phyloP scores from a whole-genome alignment of 1,140 invertebrate species.

The Microvelia longipes region DNA sequence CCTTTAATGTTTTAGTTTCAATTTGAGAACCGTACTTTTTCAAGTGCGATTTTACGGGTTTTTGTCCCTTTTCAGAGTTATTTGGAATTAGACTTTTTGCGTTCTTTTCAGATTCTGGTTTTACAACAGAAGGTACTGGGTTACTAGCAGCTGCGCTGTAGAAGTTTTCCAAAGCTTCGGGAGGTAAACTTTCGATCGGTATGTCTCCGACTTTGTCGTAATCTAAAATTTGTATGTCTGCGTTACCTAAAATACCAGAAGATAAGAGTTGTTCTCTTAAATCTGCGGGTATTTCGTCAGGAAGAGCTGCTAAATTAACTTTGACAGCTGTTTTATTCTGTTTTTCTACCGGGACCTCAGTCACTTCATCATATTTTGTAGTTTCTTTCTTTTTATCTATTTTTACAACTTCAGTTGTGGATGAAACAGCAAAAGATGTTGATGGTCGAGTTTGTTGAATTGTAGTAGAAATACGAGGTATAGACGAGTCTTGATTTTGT shows the following conservation, averaged over 20 bases:
- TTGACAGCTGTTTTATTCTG: constrained; percentile 34
- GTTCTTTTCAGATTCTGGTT: constrained; percentile 53
- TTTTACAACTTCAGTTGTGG: constrained; percentile 3
- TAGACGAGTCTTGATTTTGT: neutral
- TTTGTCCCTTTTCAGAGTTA: constrained; percentile 35
- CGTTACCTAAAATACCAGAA: constrained; percentile 68
- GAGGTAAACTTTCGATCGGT: constrained; percentile 62
- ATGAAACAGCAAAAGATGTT: neutral
- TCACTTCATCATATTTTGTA: constrained; percentile 1
- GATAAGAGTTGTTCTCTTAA: constrained; percentile 63
- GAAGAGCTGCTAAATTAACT: constrained; percentile 44
- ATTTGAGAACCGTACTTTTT: constrained; percentile 53
- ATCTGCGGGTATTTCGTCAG: constrained; percentile 74
- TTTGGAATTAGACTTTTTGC: constrained; percentile 50
- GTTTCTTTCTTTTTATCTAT: constrained; percentile 3
- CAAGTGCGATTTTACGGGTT: constrained; percentile 52
- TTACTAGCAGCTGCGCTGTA: constrained; percentile 45
- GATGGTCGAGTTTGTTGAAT: neutral
- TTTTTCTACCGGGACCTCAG: constrained; percentile 15
- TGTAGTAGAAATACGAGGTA: neutral
- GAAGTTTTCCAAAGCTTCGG: constrained; percentile 68
- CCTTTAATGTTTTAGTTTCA: constrained; percentile 51
- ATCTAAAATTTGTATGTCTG: constrained; percentile 68
- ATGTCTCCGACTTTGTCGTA: constrained; percentile 80
- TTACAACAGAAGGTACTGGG: constrained; percentile 21